Base-by-base conservation (phyloP, 2,888 invertebrate genomes). In the Branchellion lobata region DNA sequence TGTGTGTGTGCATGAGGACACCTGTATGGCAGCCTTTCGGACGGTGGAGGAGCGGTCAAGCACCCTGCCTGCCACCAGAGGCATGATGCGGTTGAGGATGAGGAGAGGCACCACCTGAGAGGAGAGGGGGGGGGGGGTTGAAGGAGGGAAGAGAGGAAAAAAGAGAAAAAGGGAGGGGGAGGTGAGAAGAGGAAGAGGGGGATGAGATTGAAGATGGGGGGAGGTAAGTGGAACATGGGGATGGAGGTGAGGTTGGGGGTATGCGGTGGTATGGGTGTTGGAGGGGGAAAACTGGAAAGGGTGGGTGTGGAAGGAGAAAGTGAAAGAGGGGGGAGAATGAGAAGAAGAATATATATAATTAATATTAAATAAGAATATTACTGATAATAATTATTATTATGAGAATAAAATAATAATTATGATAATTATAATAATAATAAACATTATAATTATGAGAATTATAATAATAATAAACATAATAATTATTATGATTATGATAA, bases 31-130 rank as follows among this genome's bases (percentile, higher is more conserved):
- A 81, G 91, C 91, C 88, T 94, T 96, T 40, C 96, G 90, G 0
- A 96, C 96, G 79, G 91, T 90, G 5, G 93, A 92, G 0, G 93
- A 92, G 86, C 92, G 93, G 87, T 97, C 97, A 79, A 91, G 89
- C 65, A 97, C 83, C 31, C 95, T 91, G 8, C 91, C 91, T 18
- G 92, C 90, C 0, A 87, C 85, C 47, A 91, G 90, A 83, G 91
- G 89, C 75, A 95, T 88, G 65, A 96, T 90, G 14, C 89, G 88
- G 33, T 91, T 90, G 85, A 93, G 92, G 80, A 92, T 90, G 5
- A 89, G 89, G 68, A 94, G 88, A 0, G 96, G 95, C 65, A 96
- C 79, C 79, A 85, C 85, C 85, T 86, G 78, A 33, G 31, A 72
- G 33, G 61, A 18, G 21, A 24, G 5, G 8, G 61, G 61, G 8